These are phyloP conservation scores for Notodonta dromedarius DNA, from an alignment of 2,888 invertebrate species.

Conservation along the genomic window DNA sequence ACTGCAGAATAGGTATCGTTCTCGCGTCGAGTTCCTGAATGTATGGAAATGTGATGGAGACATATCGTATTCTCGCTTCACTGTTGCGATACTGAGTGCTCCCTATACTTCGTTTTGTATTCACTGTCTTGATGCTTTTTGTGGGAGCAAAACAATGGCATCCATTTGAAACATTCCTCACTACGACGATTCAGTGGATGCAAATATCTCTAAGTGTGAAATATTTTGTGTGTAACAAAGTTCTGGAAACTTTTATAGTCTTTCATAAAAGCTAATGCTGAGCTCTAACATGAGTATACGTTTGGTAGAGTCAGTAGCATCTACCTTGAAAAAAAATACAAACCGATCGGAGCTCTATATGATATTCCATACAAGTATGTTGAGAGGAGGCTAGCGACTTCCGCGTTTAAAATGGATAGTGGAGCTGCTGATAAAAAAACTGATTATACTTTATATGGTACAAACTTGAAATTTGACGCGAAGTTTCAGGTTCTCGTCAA, in stretches of 20 bases:
- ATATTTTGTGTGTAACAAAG: neutral
- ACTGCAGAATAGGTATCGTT: constrained; percentile 61
- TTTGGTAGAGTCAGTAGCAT: no score
- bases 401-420: no score
- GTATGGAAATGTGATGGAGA: constrained; percentile 79
- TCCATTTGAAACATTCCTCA: constrained; percentile 65
- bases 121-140: constrained; percentile 64
- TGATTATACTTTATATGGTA: neutral
- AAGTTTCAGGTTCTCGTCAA: no score
- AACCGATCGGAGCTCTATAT: no score
- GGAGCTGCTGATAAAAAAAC: no score
- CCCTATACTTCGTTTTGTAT: constrained; percentile 64
- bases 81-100: constrained; percentile 62
- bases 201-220: constrained; percentile 1
- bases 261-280: no score
- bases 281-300: no score
- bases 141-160: constrained; percentile 67
- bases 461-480: no score
- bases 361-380: no score
- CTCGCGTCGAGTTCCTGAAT: constrained; percentile 63
- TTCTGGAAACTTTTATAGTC: no score
- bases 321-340: no score
- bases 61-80: constrained; percentile 70
- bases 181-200: constrained; percentile 58
- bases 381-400: no score